Conservation (phyloP, 2,888 invertebrate genomes). For the Ornithoptera alexandrae region DNA sequence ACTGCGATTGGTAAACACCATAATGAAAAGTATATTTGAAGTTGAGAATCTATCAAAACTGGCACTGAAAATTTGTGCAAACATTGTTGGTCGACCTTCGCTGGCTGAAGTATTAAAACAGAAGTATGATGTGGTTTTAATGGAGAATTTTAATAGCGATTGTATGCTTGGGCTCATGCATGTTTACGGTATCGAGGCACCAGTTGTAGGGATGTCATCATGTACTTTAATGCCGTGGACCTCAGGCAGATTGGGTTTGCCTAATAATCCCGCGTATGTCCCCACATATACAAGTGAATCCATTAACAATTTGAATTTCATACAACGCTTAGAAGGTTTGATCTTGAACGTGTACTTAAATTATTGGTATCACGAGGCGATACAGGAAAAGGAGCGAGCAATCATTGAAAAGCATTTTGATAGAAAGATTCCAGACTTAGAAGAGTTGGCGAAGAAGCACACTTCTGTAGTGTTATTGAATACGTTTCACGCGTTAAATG, state of each 20-base stretch:
- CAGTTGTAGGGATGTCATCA: slow-evolving; percentile 71
- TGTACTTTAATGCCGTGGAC: slow-evolving; percentile 73
- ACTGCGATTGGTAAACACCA: slow-evolving; percentile 32
- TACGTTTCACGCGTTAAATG: slow-evolving; percentile 80
- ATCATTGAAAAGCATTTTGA: slow-evolving; percentile 72
- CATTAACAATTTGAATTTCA: slow-evolving; percentile 56
- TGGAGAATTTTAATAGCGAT: slow-evolving; percentile 77
- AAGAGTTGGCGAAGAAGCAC: slow-evolving; percentile 73
- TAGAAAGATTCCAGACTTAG: slow-evolving; percentile 70
- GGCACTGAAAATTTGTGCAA: slow-evolving; percentile 38
- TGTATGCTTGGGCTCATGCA: slow-evolving; percentile 77
- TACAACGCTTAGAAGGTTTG: slow-evolving; percentile 49
- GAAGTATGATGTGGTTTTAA: slow-evolving; percentile 76
- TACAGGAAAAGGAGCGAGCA: slow-evolving; percentile 58
- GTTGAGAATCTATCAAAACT: slow-evolving; percentile 33
- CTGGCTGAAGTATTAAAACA: slow-evolving; percentile 37
- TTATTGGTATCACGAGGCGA: slow-evolving; percentile 42
- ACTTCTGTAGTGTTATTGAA: slow-evolving; percentile 78
- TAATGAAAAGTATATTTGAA: slow-evolving; percentile 30
- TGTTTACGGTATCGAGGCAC: slow-evolving; percentile 57
- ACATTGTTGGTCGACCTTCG: slow-evolving; percentile 36
- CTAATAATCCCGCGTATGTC: slow-evolving; percentile 56
- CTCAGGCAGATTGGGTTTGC: slow-evolving; percentile 47
- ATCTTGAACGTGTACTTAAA: slow-evolving; percentile 34
- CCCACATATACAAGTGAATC: slow-evolving; percentile 68